A percentile compares a stretch with the other conserved stretches of the same genome.
These are phyloP conservation scores for Trachythela sp. DNA, from an alignment of 64 coral and sea anemone species.

Conservation along the genomic window DNA sequence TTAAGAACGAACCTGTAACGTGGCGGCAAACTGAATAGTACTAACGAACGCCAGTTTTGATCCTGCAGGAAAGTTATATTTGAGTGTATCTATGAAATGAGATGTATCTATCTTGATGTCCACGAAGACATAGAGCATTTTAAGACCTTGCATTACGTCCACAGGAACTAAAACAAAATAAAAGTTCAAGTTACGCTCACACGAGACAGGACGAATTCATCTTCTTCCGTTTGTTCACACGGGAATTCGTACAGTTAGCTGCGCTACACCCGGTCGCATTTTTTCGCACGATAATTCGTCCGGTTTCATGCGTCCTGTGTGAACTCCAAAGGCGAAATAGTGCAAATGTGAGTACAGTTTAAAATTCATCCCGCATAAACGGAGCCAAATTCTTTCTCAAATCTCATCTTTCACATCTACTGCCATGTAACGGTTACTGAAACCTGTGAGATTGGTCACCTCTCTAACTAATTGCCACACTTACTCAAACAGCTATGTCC, in stretches of 20 bases:
- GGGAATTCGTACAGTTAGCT: too few species aligned
- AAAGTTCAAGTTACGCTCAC: not conserved
- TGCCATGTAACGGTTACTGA: too few species aligned
- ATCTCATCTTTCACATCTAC: too few species aligned
- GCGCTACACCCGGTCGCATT: too few species aligned
- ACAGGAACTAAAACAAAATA: slow-evolving; percentile 63
- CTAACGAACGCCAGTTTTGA: slow-evolving; percentile 70
- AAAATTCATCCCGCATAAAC: too few species aligned
- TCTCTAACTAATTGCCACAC: not conserved
- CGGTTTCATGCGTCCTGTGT: not conserved
- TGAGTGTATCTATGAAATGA: slow-evolving; percentile 80
- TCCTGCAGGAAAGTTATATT: slow-evolving; percentile 64
- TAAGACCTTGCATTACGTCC: slow-evolving; percentile 85
- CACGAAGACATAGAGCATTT: slow-evolving; percentile 99
- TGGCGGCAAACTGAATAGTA: slow-evolving; percentile 93
- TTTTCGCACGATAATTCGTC: too few species aligned
- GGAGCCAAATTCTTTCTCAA: too few species aligned
- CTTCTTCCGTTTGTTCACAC: too few species aligned
- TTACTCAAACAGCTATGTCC: slow-evolving; percentile 87
- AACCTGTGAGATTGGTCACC: not conserved
- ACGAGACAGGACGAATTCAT: too few species aligned
- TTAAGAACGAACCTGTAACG: slow-evolving; percentile 64
- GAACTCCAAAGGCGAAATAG: too few species aligned
- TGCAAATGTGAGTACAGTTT: too few species aligned
- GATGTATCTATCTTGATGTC: slow-evolving; percentile 88